A percentile compares a stretch with the other conserved stretches of the same genome.
These are phyloP conservation scores for Trinorchestia longiramus DNA, from an alignment of 1,140 invertebrate species.

Conservation along the genomic window DNA sequence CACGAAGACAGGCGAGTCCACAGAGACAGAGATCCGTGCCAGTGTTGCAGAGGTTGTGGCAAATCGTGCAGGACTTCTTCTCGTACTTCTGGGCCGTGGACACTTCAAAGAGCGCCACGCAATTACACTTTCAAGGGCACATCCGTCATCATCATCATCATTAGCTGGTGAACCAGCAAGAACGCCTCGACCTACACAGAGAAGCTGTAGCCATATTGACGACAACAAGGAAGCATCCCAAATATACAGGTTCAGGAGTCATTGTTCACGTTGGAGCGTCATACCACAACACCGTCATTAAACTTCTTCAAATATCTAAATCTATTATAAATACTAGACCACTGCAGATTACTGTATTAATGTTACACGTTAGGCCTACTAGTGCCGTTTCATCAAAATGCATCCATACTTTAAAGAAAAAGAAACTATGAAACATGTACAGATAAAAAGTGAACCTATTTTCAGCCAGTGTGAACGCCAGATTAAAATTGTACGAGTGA, in stretches of 20 bases:
- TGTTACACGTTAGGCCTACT: not conserved
- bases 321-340: not conserved
- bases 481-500: too few relatives aligned
- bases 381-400: not conserved
- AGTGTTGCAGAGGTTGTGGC: not conserved
- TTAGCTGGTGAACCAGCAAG: not conserved
- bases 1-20: not conserved
- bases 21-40: too few relatives aligned
- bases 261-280: not conserved
- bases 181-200: not conserved
- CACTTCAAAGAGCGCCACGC: slow-evolving; percentile 44
- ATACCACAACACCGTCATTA: not conserved
- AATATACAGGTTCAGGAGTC: not conserved
- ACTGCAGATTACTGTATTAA: not conserved
- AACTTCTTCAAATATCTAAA: too few relatives aligned
- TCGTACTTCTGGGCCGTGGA: not conserved
- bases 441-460: too few relatives aligned
- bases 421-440: too few relatives aligned
- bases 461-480: too few relatives aligned
- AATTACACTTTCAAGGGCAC: slow-evolving; percentile 50
- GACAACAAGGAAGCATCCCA: not conserved
- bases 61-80: not conserved
- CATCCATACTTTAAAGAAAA: too few relatives aligned
- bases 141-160: slow-evolving; percentile 36
- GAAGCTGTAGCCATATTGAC: not conserved